Base-by-base conservation (phyloP, 2,797 vertebrate genomes). In the Oreortyx pictus region DNA sequence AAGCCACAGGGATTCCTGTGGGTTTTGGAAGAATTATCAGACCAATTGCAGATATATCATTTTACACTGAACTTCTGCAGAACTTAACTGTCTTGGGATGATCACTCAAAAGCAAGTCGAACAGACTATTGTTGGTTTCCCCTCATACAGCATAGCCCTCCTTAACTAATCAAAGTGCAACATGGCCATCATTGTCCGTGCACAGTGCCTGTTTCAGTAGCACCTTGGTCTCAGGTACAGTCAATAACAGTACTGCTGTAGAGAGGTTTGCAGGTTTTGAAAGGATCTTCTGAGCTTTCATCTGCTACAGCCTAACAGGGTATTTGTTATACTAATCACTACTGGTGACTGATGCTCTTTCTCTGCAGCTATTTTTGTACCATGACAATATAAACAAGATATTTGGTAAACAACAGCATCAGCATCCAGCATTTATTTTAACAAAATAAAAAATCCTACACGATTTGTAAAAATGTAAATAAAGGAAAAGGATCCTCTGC, bases 381-480 rank as follows among this genome's bases (percentile, higher is more conserved):
- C 57, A 33, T 60, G 86, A 59, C 35, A 67, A 59, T 83, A 18
- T 8, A 16, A 90, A 65, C 33, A 56, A 59, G 61, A 67, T 90
- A 88, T 82, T 90, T 59, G 90, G 72, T 90, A 85, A 91, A 72
- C 75, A 62, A 19, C 67, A 80, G 59, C 72, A 60, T 23, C 60
- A 68, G 68, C 75, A 72, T 74, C 46, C 2, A 2, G 16, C 79
- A 17, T 71, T 88, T 87, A 31, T 83, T 64, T 86, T 66, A 67
- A 47, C 49, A 78, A 67, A 90, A 71, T 37, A 84, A 91, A 86
- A 47, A 44, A 54, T 90, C 75, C 68, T 62, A 47, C 50, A 11
- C 47, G 47, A 76, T 87, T 76, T 89, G 62, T 47, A 73, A 79
- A 62, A 62, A 49, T 74, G 56, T 90, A 95, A 92, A 93, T 84